These are phyloP conservation scores for Epinephelus fuscoguttatus DNA, from an alignment of 2,113 vertebrate species.

Conservation along the genomic window DNA sequence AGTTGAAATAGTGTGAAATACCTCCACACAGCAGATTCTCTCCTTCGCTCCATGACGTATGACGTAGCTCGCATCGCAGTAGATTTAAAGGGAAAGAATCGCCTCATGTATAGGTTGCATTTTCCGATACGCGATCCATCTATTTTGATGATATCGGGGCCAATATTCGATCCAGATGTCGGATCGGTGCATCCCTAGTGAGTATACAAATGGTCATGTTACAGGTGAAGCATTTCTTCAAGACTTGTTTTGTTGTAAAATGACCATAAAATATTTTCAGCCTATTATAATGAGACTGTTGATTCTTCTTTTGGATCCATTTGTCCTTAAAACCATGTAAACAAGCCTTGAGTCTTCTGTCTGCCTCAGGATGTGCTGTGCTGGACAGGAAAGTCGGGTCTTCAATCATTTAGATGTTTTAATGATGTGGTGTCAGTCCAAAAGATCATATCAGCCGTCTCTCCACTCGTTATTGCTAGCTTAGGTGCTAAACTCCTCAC, in stretches of 20 bases:
- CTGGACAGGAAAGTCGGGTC: slow-evolving; percentile 30
- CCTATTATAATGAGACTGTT: not conserved
- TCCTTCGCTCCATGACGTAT: no score
- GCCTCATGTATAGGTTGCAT: no score
- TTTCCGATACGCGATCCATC: no score
- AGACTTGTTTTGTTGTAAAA: not conserved
- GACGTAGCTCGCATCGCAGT: no score
- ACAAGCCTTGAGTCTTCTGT: slow-evolving; percentile 33
- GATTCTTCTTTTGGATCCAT: slow-evolving; percentile 4
- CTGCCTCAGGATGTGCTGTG: slow-evolving; percentile 23
- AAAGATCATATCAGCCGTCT: slow-evolving; percentile 62
- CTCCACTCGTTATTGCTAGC: slow-evolving; percentile 54
- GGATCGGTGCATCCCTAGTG: no score
- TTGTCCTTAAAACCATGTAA: slow-evolving; percentile 19
- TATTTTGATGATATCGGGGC: no score
- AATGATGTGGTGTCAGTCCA: slow-evolving; percentile 60
- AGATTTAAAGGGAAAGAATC: no score
- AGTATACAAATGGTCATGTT: no score
- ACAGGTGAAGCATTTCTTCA: no score
- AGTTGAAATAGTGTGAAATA: no score
- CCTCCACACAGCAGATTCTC: no score
- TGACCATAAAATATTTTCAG: not conserved
- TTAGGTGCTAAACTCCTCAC: slow-evolving; percentile 62
- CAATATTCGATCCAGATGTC: no score
- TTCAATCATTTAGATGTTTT: slow-evolving; percentile 56